Evolutionary conservation across 2,888 invertebrate genomes (phyloP).

Genomic region (Acanthosepion lycidas): DNA sequence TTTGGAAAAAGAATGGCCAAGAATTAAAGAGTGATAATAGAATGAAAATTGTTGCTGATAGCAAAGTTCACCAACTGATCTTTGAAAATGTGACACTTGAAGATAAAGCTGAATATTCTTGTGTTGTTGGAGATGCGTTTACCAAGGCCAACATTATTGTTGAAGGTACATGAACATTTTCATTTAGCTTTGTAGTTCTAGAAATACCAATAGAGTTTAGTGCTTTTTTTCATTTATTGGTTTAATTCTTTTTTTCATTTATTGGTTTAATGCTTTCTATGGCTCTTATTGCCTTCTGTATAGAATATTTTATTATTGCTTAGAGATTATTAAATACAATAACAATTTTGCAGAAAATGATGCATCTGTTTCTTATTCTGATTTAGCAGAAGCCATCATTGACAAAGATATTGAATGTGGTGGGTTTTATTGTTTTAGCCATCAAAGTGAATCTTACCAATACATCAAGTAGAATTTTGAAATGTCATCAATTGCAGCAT

Average conservation of each 20-base stretch:
- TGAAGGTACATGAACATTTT: conserved; percentile 60
- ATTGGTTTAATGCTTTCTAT: no score
- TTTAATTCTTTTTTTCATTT: no score
- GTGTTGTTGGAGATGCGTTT: conserved; percentile 63
- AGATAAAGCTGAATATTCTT: conserved; percentile 68
- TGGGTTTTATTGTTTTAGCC: not conserved
- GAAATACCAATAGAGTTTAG: no score
- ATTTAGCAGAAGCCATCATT: not conserved
- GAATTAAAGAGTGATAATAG: conserved; percentile 89
- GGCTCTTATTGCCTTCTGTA: no score
- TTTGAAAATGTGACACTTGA: conserved; percentile 65
- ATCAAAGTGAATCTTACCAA: not conserved
- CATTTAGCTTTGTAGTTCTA: not conserved
- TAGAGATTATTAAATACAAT: no score
- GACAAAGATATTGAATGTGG: not conserved
- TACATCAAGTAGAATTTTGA: not conserved
- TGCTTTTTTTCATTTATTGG: no score
- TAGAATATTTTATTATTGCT: no score
- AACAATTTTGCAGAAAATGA: no score
- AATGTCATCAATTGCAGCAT: no score
- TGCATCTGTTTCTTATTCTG: not conserved
- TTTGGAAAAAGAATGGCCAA: conserved; percentile 86
- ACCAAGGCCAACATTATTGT: conserved; percentile 67
- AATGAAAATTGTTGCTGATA: conserved; percentile 87
- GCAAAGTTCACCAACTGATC: conserved; percentile 62